These are phyloP conservation scores for Lanius ludovicianus DNA, from an alignment of 2,113 vertebrate species.

Conservation along the genomic window DNA sequence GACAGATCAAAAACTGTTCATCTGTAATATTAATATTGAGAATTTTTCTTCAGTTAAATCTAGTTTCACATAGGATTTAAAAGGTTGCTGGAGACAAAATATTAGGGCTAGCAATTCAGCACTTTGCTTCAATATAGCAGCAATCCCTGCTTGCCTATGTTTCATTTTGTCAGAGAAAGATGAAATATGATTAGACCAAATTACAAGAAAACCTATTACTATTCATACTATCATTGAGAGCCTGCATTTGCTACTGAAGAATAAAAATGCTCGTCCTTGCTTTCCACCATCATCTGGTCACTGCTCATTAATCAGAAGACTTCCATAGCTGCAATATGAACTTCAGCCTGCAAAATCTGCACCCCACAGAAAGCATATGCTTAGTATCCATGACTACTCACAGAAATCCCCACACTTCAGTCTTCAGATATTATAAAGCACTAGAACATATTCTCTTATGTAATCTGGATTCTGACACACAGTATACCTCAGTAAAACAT, in stretches of 20 bases:
- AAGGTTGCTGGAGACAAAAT: background rate
- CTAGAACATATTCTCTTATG: background rate
- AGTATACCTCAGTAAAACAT: background rate
- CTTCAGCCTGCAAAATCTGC: background rate
- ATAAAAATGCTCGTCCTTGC: background rate
- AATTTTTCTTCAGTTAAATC: background rate
- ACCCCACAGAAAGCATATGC: accelerated
- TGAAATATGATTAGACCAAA: background rate
- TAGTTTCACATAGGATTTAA: background rate
- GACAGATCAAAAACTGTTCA: background rate
- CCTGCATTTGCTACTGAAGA: background rate
- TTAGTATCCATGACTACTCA: background rate
- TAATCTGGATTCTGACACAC: background rate
- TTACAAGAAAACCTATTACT: background rate
- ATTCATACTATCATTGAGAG: background rate
- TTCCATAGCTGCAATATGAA: background rate
- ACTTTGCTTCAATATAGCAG: background rate
- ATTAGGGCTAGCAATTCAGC: background rate
- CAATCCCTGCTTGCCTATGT: background rate
- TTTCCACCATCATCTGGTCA: background rate
- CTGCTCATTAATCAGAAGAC: background rate
- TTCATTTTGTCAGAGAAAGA: background rate
- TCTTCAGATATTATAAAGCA: background rate
- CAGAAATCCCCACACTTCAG: background rate
- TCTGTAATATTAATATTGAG: background rate